phyloP scores from a whole-genome alignment of 2,888 invertebrate species.

The Apotomis betuletana region DNA sequence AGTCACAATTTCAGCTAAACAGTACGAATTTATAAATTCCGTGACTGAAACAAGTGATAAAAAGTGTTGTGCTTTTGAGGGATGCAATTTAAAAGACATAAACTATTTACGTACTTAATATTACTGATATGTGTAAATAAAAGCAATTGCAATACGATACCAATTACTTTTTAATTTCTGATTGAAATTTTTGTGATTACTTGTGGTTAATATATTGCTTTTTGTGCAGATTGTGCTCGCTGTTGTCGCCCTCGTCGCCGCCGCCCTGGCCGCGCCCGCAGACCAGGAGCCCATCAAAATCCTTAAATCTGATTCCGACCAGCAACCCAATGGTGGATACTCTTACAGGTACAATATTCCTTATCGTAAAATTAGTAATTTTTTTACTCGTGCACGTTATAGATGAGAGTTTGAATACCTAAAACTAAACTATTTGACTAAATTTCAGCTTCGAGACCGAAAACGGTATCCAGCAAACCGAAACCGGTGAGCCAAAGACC shows the following conservation, averaged over 20 bases:
- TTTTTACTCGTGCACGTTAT: too few relatives aligned
- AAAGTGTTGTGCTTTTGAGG: too few relatives aligned
- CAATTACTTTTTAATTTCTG: too few relatives aligned
- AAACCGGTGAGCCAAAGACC: constrained; percentile 71
- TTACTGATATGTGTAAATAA: too few relatives aligned
- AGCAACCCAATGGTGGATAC: constrained; percentile 64
- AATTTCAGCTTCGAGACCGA: constrained; percentile 78
- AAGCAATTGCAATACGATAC: too few relatives aligned
- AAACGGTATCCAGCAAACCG: constrained; percentile 80
- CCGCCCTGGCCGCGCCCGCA: constrained; percentile 59
- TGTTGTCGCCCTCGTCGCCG: constrained; percentile 66
- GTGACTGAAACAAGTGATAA: not conserved
- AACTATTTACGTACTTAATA: too few relatives aligned
- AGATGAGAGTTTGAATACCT: not conserved
- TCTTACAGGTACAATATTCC: constrained; percentile 47
- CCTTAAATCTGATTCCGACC: constrained; percentile 57
- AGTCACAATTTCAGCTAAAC: not conserved
- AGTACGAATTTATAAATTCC: not conserved
- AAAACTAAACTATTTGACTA: not conserved
- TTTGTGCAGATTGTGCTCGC: constrained; percentile 58
- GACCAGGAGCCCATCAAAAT: constrained; percentile 52
- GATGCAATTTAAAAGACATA: too few relatives aligned
- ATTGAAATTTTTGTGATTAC: too few relatives aligned
- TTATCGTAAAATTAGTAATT: not conserved
- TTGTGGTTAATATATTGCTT: constrained; percentile 9